Evolutionary conservation across 2,797 vertebrate genomes (phyloP).

Genomic region (Coracias cyanogaster): DNA sequence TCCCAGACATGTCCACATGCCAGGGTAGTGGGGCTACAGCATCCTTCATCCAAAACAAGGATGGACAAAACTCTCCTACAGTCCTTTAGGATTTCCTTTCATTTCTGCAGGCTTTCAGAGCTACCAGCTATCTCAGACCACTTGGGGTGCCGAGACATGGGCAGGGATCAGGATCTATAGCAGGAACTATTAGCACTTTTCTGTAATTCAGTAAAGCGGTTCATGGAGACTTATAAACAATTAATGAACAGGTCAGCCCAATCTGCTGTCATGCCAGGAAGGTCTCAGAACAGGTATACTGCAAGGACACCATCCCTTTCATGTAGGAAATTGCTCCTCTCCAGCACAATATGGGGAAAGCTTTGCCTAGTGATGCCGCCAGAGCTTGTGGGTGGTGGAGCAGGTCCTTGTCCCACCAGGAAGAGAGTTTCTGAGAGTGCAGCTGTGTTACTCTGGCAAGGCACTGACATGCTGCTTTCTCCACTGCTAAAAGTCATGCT

Average conservation of each 20-base stretch:
- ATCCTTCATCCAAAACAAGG: not conserved
- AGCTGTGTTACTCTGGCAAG: not conserved
- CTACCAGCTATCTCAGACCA: not conserved
- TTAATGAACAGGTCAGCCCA: not conserved
- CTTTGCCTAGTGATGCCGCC: not conserved
- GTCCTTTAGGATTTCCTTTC: not conserved
- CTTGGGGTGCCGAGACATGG: not conserved
- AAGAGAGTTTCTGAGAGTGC: not conserved
- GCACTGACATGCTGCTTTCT: not conserved
- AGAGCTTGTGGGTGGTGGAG: not conserved
- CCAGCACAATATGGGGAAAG: not conserved
- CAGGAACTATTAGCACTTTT: not conserved
- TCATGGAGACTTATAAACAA: not conserved
- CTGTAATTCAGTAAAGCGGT: not conserved
- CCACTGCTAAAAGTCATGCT: not conserved
- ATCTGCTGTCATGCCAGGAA: not conserved
- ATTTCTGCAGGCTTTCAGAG: not conserved
- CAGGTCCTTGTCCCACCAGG: not conserved
- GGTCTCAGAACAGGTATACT: not conserved
- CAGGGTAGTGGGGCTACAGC: not conserved
- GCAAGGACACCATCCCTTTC: not conserved
- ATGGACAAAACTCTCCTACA: not conserved
- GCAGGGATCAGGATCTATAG: not conserved
- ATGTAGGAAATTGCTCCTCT: not conserved
- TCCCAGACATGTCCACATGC: not conserved